Evolutionary conservation across 2,888 invertebrate genomes (phyloP).

Genomic region (Tuta absoluta): DNA sequence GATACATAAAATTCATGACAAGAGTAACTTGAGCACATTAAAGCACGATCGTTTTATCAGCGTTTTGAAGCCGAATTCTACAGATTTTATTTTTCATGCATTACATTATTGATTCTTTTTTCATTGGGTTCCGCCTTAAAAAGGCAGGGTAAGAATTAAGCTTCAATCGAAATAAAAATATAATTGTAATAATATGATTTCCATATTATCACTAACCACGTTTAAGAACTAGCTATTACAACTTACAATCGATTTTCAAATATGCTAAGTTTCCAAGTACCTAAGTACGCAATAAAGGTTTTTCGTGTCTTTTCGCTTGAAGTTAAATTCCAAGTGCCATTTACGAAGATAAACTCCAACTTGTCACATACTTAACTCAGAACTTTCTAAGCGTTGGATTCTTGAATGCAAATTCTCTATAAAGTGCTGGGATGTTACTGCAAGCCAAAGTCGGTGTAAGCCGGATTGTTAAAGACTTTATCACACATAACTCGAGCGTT

Average conservation of each 20-base stretch:
- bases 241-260: background rate
- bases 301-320: background rate
- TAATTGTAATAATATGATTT: too few relatives aligned
- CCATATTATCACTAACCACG: too few relatives aligned
- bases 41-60: too few relatives aligned
- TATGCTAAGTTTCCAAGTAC: background rate
- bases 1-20: too few relatives aligned
- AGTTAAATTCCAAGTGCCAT: slow-evolving; percentile 7
- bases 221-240: background rate
- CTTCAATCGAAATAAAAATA: too few relatives aligned
- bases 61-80: too few relatives aligned
- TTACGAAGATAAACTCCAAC: slow-evolving; percentile 1
- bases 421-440: slow-evolving; percentile 5
- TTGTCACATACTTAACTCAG: slow-evolving; percentile 1
- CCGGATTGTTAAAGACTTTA: background rate
- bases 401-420: slow-evolving; percentile 13
- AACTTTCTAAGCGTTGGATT: slow-evolving; percentile 2
- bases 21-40: too few relatives aligned
- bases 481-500: background rate
- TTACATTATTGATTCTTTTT: too few relatives aligned
- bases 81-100: too few relatives aligned
- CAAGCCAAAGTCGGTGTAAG: background rate
- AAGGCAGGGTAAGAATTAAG: too few relatives aligned
- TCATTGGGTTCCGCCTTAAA: too few relatives aligned
- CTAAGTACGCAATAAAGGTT: background rate